Evolutionary conservation across 2,113 vertebrate genomes (phyloP).

Genomic region (Cochlearius cochlearius): DNA sequence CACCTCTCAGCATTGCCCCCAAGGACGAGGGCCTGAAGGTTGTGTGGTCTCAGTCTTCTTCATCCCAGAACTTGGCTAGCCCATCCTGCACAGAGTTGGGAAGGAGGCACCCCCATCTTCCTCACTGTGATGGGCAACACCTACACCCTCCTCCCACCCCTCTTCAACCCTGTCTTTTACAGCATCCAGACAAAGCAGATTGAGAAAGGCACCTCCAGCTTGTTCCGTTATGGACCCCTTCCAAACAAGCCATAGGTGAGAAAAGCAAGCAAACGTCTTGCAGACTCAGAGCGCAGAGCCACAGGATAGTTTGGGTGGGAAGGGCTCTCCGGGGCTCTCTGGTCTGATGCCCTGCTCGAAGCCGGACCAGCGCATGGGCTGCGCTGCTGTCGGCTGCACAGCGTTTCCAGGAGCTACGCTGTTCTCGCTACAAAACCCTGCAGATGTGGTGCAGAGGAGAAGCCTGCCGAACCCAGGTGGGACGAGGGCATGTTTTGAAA

Average conservation of each 20-base stretch:
- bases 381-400: background rate
- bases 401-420: accelerated
- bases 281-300: background rate
- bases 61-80: too few species aligned
- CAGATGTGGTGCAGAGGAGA: background rate
- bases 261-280: background rate
- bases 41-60: too few species aligned
- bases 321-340: background rate
- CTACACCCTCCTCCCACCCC: background rate
- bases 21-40: background rate
- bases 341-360: background rate
- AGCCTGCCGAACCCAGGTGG: background rate
- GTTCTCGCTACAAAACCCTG: background rate
- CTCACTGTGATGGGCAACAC: too few species aligned
- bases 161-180: background rate
- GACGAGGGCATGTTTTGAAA: background rate
- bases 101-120: background rate
- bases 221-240: background rate
- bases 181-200: background rate
- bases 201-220: background rate
- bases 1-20: background rate
- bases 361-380: background rate
- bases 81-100: background rate
- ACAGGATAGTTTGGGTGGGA: background rate
- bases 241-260: background rate